phyloP scores from a whole-genome alignment of 2,113 vertebrate genomes.

The Tachuris rubrigastra region DNA sequence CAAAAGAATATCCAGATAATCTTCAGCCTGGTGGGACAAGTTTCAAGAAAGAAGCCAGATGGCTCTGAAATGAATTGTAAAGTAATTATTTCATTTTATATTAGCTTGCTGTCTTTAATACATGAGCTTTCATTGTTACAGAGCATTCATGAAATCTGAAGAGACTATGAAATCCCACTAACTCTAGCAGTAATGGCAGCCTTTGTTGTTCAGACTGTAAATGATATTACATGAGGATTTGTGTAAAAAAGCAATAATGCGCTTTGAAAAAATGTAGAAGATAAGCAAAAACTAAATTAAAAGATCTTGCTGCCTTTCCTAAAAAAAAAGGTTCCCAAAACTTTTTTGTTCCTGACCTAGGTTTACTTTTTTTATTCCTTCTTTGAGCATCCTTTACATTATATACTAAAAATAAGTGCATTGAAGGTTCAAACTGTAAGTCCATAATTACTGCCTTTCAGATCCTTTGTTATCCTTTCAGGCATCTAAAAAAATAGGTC shows the following conservation, averaged over 20 bases:
- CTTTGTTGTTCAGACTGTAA: conserved; percentile 13
- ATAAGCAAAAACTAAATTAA: conserved; percentile 8
- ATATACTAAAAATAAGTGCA: conserved; percentile 58
- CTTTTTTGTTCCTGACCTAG: conserved; percentile 52
- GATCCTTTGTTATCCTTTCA: conserved; percentile 60
- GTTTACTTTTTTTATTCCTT: not conserved
- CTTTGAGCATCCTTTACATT: conserved; percentile 39
- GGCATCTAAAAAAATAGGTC: conserved; percentile 61
- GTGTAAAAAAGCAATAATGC: conserved; percentile 3
- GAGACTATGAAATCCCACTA: not conserved
- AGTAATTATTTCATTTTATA: not conserved
- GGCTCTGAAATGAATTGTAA: not conserved
- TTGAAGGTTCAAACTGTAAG: conserved; percentile 56
- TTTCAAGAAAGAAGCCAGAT: conserved; percentile 25
- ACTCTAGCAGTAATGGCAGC: conserved; percentile 1
- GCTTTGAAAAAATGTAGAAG: conserved; percentile 17
- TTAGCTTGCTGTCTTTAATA: not conserved
- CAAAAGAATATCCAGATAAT: conserved; percentile 38
- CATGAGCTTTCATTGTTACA: not conserved
- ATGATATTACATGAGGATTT: not conserved
- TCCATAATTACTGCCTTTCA: conserved; percentile 71
- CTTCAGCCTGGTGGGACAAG: not conserved
- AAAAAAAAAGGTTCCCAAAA: not conserved
- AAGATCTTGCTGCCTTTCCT: conserved; percentile 9
- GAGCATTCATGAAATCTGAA: not conserved